Evolutionary conservation across 2,797 vertebrate genomes (phyloP).

Genomic region (Pelobates cultripes): DNA sequence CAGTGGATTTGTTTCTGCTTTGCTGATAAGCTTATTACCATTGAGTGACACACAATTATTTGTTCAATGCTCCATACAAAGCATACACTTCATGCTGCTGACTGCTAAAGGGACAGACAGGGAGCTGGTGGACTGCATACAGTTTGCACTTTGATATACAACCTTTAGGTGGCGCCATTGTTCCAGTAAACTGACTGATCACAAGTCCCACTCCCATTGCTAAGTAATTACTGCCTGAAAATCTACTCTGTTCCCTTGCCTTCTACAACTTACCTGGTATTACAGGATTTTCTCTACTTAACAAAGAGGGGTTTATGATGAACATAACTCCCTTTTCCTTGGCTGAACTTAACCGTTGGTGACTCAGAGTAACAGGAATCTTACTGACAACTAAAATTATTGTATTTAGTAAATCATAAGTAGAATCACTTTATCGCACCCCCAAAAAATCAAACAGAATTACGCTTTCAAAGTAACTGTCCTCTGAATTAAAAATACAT

Average conservation of each 20-base stretch:
- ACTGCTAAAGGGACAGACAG: not conserved
- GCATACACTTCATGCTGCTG: not conserved
- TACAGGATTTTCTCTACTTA: conserved; percentile 28
- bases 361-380: conserved; percentile 9
- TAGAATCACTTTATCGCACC: no score
- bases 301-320: conserved; percentile 30
- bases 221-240: conserved; percentile 26
- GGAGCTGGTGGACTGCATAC: conserved; percentile 3
- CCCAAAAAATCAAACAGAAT: no score
- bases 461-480: no score
- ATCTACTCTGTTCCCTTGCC: conserved; percentile 16
- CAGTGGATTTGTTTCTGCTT: not conserved
- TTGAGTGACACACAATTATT: conserved; percentile 1
- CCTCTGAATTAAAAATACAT: no score
- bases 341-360: conserved; percentile 13
- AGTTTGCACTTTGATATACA: not conserved
- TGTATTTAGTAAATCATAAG: no score
- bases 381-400: conserved; percentile 4
- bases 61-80: not conserved
- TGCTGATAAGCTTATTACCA: conserved; percentile 1
- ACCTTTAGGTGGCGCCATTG: conserved; percentile 46
- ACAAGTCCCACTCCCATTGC: not conserved
- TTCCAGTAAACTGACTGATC: not conserved
- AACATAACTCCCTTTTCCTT: conserved; percentile 31
- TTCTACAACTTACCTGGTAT: conserved; percentile 8